Evolutionary conservation across 1,140 invertebrate species (phyloP), one percentile per base, ranked within the genome.

Genomic region (Sminthurides bifidus): DNA sequence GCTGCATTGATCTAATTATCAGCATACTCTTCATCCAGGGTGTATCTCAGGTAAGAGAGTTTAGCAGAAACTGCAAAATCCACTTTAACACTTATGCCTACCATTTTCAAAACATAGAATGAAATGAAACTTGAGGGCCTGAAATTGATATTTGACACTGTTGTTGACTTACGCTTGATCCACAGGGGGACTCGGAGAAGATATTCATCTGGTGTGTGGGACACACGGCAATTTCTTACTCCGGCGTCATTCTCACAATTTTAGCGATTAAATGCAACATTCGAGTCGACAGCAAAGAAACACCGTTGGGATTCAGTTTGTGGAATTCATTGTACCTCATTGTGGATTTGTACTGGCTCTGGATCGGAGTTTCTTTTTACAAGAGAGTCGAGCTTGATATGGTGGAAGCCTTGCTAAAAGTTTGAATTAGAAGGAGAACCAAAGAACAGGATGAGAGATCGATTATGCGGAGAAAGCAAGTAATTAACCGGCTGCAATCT

Each of bases 11-110:
- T 29, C 19, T 46, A 23, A 29, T 12, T 21, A 21, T 46, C 6
- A 46, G 44, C 30, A 5, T 46, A 12, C 5, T 46, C 5, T 46
- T 46, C 44, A 46, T 46, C 6, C 44, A 46, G 23, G 44, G 44
- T 4, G 44, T 46, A 3, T 26, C 14, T 46, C 12, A 10, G 44
- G 44, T 46, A 46, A 46, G 29, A 26, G 8, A 35, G n/a, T n/a
- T 10, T 10, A 35, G 33, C 8, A 35, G 8, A 35, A 10, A n/a
- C 8, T 10, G n/a, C 17, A 5, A 12, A 8, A 17, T 41, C 40
- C 21, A 8, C 6, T 41, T 5, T 41, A 41, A 17, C 5, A 8
- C 21, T 8, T 41, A 41, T 41, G 21, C 10, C 6, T 12, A 41
- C 40, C 15, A 17, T 8, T 41, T 17, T 41, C 17, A 37, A 37